A percentile compares a stretch with the other conserved stretches of the same genome.
phyloP scores from a whole-genome alignment of 2,797 vertebrate species.

The Diplodus puntazzo region DNA sequence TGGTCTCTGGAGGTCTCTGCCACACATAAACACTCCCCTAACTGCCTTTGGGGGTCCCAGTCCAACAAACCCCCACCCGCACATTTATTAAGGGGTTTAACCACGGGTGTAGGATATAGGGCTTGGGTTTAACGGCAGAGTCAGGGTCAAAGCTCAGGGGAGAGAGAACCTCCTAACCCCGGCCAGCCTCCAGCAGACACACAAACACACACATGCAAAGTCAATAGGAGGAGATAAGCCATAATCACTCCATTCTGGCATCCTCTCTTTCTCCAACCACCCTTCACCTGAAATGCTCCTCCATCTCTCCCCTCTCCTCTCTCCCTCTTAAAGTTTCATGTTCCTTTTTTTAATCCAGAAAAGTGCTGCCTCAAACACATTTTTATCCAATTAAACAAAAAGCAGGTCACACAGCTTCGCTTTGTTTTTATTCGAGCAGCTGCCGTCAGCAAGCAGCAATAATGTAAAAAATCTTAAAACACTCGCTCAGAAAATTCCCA shows the following conservation, averaged over 20 bases:
- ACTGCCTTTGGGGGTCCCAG: slow-evolving; percentile 45
- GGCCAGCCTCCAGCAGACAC: slow-evolving; percentile 18
- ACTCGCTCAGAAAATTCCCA: slow-evolving; percentile 30
- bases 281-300: slow-evolving; percentile 24
- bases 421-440: slow-evolving; percentile 25
- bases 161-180: slow-evolving; percentile 32
- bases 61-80: slow-evolving; percentile 39
- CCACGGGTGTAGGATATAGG: slow-evolving; percentile 19
- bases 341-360: not conserved
- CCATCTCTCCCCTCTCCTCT: not conserved
- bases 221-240: slow-evolving; percentile 34
- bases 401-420: slow-evolving; percentile 52
- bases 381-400: slow-evolving; percentile 46
- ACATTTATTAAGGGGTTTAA: slow-evolving; percentile 61
- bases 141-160: slow-evolving; percentile 70
- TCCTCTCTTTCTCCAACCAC: slow-evolving; percentile 15
- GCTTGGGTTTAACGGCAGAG: slow-evolving; percentile 60
- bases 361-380: slow-evolving; percentile 50
- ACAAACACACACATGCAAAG: slow-evolving; percentile 11
- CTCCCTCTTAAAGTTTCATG: slow-evolving; percentile 6
- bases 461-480: slow-evolving; percentile 34
- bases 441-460: slow-evolving; percentile 37
- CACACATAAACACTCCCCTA: slow-evolving; percentile 31
- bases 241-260: slow-evolving; percentile 46
- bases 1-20: slow-evolving; percentile 40